Conservation (phyloP, 2,113 vertebrate genomes). For the Panurus biarmicus region DNA sequence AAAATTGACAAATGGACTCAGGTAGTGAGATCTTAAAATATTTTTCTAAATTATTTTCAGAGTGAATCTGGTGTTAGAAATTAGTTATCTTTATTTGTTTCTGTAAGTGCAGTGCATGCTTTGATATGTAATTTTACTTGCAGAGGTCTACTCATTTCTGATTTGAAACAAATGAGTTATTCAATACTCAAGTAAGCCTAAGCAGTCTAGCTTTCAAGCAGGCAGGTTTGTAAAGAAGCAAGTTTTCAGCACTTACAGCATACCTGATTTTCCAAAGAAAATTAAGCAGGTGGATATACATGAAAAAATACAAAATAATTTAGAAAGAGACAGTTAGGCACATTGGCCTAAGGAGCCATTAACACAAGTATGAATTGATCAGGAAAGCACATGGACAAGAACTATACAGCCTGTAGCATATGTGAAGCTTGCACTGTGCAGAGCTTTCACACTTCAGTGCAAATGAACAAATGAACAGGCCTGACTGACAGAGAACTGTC, state of each 20-base stretch:
- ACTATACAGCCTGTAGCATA: not conserved
- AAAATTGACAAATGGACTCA: not conserved
- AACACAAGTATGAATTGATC: not conserved
- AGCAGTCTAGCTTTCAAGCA: not conserved
- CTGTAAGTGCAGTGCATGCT: not conserved
- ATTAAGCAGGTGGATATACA: not conserved
- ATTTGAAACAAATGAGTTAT: not conserved
- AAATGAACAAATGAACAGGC: not conserved
- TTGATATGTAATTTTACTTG: not conserved
- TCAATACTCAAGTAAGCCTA: not conserved
- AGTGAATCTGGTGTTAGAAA: not conserved
- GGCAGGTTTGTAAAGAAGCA: not conserved
- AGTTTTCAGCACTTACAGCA: not conserved
- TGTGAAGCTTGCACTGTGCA: not conserved
- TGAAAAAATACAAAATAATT: not conserved
- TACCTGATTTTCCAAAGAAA: not conserved
- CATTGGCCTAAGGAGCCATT: not conserved
- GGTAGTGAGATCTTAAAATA: not conserved
- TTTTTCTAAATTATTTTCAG: not conserved
- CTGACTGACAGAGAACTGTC: not conserved
- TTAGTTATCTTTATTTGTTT: not conserved
- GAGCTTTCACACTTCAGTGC: not conserved
- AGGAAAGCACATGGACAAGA: not conserved
- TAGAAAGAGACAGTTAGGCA: rapidly evolving
- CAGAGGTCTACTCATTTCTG: not conserved